Evolutionary conservation across 2,113 vertebrate species (phyloP).

Genomic region (Geococcyx californianus): DNA sequence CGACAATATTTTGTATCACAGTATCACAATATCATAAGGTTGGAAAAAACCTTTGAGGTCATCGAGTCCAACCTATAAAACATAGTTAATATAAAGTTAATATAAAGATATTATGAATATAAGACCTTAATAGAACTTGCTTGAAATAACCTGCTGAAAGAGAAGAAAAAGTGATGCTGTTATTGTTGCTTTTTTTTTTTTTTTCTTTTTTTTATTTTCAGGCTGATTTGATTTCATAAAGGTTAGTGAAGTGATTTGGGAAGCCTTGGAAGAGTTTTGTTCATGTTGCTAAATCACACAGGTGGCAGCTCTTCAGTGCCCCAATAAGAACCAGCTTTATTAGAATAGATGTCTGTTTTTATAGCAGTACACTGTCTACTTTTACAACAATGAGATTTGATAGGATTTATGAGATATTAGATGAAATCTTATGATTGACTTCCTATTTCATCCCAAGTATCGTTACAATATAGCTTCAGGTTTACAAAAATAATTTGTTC

Average conservation of each 20-base stretch:
- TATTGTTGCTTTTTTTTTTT: neutral
- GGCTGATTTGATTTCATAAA: neutral
- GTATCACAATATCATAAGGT: too few relatives aligned
- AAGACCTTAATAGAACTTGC: neutral
- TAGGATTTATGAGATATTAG: neutral
- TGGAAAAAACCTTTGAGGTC: too few relatives aligned
- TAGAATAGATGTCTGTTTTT: neutral
- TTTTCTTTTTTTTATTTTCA: neutral
- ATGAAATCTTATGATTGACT: neutral
- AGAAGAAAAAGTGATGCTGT: neutral
- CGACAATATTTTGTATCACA: neutral
- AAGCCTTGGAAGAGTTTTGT: neutral
- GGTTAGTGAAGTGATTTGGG: neutral
- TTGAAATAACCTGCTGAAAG: neutral
- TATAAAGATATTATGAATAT: neutral
- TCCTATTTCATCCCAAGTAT: neutral
- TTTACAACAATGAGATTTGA: neutral
- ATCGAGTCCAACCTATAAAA: too few relatives aligned
- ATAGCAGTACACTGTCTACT: neutral
- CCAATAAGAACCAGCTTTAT: neutral
- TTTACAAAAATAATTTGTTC: conserved; percentile 40
- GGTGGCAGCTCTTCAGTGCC: neutral
- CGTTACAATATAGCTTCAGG: neutral
- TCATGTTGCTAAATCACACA: neutral
- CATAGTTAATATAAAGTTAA: neutral